A percentile compares a stretch with the other conserved stretches of the same genome.
Conservation (phyloP, 1,140 invertebrate genomes). For the Drosophila pachea region DNA sequence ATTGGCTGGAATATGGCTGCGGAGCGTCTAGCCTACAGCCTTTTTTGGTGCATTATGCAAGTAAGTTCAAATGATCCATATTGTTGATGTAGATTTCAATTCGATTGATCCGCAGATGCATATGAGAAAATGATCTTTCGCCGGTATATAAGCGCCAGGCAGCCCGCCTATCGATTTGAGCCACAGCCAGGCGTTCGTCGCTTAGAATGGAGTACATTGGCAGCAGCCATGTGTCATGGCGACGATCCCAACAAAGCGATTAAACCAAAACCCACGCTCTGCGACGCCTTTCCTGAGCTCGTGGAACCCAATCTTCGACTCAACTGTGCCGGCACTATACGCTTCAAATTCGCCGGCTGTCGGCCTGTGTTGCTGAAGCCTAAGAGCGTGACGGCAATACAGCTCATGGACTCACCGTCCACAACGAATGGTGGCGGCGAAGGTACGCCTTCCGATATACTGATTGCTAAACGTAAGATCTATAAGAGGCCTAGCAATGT, state of each 20-base stretch:
- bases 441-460: slow-evolving; percentile 57
- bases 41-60: slow-evolving; percentile 63
- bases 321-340: slow-evolving; percentile 68
- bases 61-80: slow-evolving; percentile 25
- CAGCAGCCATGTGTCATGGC: slow-evolving; percentile 77
- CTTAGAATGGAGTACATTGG: slow-evolving; percentile 69
- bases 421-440: slow-evolving; percentile 33
- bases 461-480: slow-evolving; percentile 70
- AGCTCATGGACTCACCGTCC: slow-evolving; percentile 33
- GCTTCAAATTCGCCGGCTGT: slow-evolving; percentile 75
- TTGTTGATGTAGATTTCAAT: not conserved
- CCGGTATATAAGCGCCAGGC: slow-evolving; percentile 31
- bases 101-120: slow-evolving; percentile 14
- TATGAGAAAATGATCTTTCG: slow-evolving; percentile 47
- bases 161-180: slow-evolving; percentile 49
- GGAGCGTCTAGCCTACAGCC: slow-evolving; percentile 66
- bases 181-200: slow-evolving; percentile 68
- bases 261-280: slow-evolving; percentile 61
- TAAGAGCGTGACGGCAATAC: slow-evolving; percentile 30
- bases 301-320: slow-evolving; percentile 59
- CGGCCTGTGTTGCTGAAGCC: slow-evolving; percentile 68
- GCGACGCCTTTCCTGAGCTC: slow-evolving; percentile 63
- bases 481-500: slow-evolving; percentile 72
- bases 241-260: slow-evolving; percentile 72
- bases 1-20: slow-evolving; percentile 73